Percentiles rank a stretch among this genome's conserved stretches.
Evolutionary conservation across 1,140 invertebrate species (phyloP).

Genomic region (Trichonephila clavata): DNA sequence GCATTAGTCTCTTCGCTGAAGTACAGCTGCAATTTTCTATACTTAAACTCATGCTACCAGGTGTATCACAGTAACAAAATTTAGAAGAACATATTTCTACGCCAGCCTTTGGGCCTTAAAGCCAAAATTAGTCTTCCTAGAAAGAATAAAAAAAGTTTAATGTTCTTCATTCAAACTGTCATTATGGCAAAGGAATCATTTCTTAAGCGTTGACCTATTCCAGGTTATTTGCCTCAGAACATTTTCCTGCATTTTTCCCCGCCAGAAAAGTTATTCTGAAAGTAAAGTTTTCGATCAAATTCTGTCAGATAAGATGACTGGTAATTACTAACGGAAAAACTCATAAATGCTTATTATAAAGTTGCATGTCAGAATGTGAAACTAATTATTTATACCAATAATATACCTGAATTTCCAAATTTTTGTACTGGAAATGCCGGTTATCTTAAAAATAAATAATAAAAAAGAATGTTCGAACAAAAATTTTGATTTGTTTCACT

Average conservation of each 20-base stretch:
- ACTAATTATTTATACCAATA: too few relatives aligned
- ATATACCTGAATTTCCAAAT: too few relatives aligned
- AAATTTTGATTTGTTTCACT: too few relatives aligned
- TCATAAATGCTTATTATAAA: too few relatives aligned
- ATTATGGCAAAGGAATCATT: background rate
- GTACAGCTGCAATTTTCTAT: background rate
- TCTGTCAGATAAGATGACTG: background rate
- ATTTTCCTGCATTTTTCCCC: background rate
- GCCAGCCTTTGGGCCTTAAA: background rate
- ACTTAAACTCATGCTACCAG: background rate
- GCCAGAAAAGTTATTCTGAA: background rate
- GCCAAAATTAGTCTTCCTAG: background rate
- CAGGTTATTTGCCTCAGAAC: background rate
- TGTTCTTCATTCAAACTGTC: background rate
- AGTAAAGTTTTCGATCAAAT: background rate
- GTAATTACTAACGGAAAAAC: background rate
- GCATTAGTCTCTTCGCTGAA: constrained; percentile 26
- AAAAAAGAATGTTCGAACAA: too few relatives aligned
- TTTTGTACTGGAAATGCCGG: too few relatives aligned
- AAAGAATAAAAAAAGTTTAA: constrained; percentile 32
- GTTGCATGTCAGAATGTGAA: too few relatives aligned
- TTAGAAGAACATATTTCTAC: constrained; percentile 32
- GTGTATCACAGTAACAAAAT: background rate
- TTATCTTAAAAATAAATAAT: too few relatives aligned
- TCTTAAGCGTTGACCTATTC: background rate